A percentile compares a stretch with the other conserved stretches of the same genome.
Evolutionary conservation across 2,113 vertebrate genomes (phyloP).

Genomic region (Caretta caretta): DNA sequence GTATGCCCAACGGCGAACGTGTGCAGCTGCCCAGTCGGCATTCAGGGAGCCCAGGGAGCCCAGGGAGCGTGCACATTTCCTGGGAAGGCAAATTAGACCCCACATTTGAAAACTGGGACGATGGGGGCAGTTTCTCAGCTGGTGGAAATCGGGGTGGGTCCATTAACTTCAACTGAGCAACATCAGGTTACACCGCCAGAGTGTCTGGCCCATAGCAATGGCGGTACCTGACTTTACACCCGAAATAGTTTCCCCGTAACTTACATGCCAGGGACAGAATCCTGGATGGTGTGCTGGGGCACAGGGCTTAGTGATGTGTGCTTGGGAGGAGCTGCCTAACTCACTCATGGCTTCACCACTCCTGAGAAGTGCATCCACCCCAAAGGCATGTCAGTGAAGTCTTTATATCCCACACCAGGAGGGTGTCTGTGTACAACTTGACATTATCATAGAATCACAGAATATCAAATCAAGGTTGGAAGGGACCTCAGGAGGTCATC

Average conservation of each 20-base stretch:
- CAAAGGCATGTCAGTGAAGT: not conserved
- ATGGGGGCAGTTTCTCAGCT: not conserved
- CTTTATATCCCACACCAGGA: not conserved
- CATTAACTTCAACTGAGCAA: not conserved
- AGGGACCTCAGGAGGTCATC: no score
- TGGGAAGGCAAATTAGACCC: not conserved
- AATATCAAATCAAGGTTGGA: no score
- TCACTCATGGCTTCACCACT: not conserved
- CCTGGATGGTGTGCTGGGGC: not conserved
- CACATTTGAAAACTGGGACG: not conserved
- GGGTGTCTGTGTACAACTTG: accelerated
- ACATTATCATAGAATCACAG: not conserved
- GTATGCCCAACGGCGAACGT: not conserved
- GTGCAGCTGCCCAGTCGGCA: not conserved
- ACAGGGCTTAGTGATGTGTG: not conserved
- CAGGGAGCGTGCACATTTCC: accelerated
- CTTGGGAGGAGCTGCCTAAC: not conserved
- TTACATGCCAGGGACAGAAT: not conserved
- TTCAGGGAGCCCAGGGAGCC: not conserved
- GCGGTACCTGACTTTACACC: not conserved
- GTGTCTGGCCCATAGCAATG: not conserved
- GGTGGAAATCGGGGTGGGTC: not conserved
- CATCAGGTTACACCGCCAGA: not conserved
- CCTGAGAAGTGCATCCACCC: not conserved
- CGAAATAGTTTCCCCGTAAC: not conserved